Percentiles rank a stretch among this genome's conserved stretches.
These are phyloP conservation scores for Ptilonorhynchus violaceus DNA, from an alignment of 2,113 vertebrate genomes.

Conservation along the genomic window DNA sequence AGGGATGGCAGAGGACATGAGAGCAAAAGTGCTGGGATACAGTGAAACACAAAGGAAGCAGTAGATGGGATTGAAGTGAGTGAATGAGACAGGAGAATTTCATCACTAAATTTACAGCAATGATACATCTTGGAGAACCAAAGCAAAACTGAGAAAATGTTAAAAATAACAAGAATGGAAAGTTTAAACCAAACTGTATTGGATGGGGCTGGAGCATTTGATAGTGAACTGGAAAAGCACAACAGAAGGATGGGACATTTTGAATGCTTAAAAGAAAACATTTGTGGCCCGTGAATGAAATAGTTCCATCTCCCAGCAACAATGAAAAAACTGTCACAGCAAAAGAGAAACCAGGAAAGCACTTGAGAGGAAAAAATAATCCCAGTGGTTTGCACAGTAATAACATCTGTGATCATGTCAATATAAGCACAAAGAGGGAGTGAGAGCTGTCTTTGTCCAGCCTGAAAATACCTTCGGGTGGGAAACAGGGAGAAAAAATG, in stretches of 20 bases:
- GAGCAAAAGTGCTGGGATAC: not conserved
- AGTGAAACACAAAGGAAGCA: not conserved
- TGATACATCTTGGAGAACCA: not conserved
- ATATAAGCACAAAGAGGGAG: not conserved
- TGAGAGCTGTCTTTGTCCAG: not conserved
- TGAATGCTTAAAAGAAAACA: not conserved
- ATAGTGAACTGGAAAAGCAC: not conserved
- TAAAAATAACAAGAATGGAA: not conserved
- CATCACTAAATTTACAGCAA: not conserved
- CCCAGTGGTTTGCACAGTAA: not conserved
- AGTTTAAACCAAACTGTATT: not conserved
- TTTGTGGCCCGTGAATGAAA: slow-evolving; percentile 23
- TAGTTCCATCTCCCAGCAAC: not conserved
- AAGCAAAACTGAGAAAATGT: not conserved
- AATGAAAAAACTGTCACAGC: not conserved
- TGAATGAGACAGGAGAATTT: not conserved
- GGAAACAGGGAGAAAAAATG: not conserved
- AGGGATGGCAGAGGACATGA: accelerated
- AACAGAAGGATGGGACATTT: not conserved
- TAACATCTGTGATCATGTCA: not conserved
- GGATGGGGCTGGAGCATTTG: not conserved
- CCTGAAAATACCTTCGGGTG: not conserved
- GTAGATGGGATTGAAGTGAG: not conserved
- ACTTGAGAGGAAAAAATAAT: not conserved
- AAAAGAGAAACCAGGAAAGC: slow-evolving; percentile 4